A percentile compares a stretch with the other conserved stretches of the same genome.
These are phyloP conservation scores for Sturmia bella DNA, from an alignment of 2,888 invertebrate species.

Conservation along the genomic window DNA sequence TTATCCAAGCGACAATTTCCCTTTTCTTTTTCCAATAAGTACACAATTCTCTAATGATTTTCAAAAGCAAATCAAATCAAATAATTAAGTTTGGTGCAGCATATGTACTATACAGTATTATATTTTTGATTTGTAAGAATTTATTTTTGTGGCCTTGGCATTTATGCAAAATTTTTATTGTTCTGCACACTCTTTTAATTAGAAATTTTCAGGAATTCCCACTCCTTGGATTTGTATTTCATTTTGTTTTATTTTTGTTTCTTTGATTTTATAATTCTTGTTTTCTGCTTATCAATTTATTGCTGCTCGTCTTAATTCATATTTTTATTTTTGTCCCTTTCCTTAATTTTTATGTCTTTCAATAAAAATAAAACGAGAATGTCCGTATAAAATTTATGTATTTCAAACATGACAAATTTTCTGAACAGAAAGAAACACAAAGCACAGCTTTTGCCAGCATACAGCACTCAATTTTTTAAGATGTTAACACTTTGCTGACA, in stretches of 20 bases:
- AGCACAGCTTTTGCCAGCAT: not conserved
- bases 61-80: too few relatives aligned
- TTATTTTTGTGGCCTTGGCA: not conserved
- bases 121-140: not conserved
- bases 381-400: conserved; percentile 29
- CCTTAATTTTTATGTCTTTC: conserved; percentile 49
- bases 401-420: conserved; percentile 48
- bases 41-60: conserved; percentile 3
- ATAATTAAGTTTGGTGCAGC: not conserved
- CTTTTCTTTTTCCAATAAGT: too few relatives aligned
- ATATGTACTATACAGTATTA: not conserved
- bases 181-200: conserved; percentile 1
- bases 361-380: conserved; percentile 44
- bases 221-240: not conserved
- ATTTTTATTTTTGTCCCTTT: conserved; percentile 43
- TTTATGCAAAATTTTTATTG: not conserved
- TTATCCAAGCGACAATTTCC: too few relatives aligned
- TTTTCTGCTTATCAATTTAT: conserved; percentile 42
- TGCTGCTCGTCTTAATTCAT: conserved; percentile 29
- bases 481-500: conserved; percentile 6
- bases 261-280: too few relatives aligned
- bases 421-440: not conserved
- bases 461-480: conserved; percentile 12
- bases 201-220: not conserved
- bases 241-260: conserved; percentile 4